Conservation (phyloP, 2,888 invertebrate genomes). For the Ceramica pisi region DNA sequence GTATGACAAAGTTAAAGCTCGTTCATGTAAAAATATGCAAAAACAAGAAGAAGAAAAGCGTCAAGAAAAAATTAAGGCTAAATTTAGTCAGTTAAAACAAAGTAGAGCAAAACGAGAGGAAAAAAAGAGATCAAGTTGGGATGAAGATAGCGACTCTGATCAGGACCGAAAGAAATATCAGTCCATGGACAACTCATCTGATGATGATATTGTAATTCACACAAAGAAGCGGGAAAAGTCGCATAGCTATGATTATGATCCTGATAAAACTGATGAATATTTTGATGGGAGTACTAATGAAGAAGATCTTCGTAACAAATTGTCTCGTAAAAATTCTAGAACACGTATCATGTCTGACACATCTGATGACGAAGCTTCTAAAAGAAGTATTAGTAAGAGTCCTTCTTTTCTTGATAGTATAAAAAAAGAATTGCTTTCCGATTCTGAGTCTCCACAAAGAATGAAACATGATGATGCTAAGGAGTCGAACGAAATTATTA, state of each 20-base stretch:
- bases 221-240: constrained; percentile 89
- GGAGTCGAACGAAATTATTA: constrained; percentile 75
- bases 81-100: constrained; percentile 96
- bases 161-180: constrained; percentile 84
- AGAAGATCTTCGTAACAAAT: constrained; percentile 89
- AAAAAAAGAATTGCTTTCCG: constrained; percentile 91
- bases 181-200: constrained; percentile 90
- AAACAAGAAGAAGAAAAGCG: constrained; percentile 97
- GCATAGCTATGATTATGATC: constrained; percentile 82
- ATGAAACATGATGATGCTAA: constrained; percentile 74
- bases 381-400: constrained; percentile 87
- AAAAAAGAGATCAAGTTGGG: constrained; percentile 97
- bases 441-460: constrained; percentile 77
- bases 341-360: constrained; percentile 95
- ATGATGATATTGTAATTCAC: constrained; percentile 85
- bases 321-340: constrained; percentile 92
- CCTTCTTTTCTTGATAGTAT: constrained; percentile 81
- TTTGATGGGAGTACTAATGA: constrained; percentile 88
- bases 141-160: constrained; percentile 95
- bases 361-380: constrained; percentile 93
- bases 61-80: constrained; percentile 96
- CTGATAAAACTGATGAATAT: constrained; percentile 87
- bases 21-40: constrained; percentile 98
- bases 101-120: constrained; percentile 96
- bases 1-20: constrained; percentile 99